Conservation (phyloP, 2,113 vertebrate genomes). For the Anolis sagrei region DNA sequence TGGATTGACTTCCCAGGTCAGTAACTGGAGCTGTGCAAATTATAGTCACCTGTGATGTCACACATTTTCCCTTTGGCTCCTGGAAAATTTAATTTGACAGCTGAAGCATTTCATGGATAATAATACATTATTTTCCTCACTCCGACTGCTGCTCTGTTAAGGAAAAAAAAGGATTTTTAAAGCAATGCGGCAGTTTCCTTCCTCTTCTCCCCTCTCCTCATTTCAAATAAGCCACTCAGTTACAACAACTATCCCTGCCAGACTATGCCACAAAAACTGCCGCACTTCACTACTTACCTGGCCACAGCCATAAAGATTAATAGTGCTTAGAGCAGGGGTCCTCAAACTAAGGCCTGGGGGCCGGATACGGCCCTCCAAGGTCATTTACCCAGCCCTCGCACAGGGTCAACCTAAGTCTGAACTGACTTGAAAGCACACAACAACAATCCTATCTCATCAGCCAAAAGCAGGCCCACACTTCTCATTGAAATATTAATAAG, state of each 20-base stretch:
- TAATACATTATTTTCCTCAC: not conserved
- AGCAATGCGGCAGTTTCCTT: not conserved
- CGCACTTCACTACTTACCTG: not conserved
- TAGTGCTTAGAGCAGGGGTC: too few relatives aligned
- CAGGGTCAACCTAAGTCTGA: too few relatives aligned
- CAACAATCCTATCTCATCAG: too few relatives aligned
- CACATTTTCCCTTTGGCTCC: not conserved
- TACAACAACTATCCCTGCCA: not conserved
- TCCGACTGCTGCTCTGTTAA: constrained; percentile 43
- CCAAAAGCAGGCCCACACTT: too few relatives aligned
- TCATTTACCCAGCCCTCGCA: too few relatives aligned
- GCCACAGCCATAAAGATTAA: not conserved
- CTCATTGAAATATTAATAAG: too few relatives aligned
- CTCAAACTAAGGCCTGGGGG: too few relatives aligned
- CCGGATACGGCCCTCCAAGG: too few relatives aligned
- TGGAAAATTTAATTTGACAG: constrained; percentile 40
- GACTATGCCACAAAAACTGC: not conserved
- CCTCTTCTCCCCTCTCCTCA: not conserved
- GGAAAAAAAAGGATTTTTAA: constrained; percentile 33
- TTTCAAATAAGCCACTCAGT: not conserved
- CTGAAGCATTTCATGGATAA: constrained; percentile 14
- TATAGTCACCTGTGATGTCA: constrained; percentile 1
- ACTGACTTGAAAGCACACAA: too few relatives aligned
- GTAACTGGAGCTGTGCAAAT: not conserved
- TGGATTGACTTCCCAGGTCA: constrained; percentile 28